Conservation (phyloP, 1,140 invertebrate species). For the Hyles euphorbiae region DNA sequence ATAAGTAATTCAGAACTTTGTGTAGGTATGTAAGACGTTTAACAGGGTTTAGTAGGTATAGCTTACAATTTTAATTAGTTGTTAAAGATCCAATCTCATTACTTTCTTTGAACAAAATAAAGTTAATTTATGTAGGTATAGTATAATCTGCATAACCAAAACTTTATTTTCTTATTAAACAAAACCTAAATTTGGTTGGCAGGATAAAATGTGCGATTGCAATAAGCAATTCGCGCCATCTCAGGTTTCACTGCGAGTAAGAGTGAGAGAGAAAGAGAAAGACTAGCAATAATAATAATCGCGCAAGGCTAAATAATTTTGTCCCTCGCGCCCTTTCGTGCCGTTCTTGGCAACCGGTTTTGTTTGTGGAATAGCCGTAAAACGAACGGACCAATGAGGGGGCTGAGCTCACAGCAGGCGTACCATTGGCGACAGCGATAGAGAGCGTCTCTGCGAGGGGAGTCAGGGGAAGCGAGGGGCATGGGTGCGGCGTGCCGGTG, state of each 20-base stretch:
- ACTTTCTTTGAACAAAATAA: too few species aligned
- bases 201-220: too few species aligned
- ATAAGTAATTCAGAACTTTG: too few species aligned
- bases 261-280: conserved; percentile 39
- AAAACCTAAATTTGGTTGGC: too few species aligned
- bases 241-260: background rate
- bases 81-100: too few species aligned
- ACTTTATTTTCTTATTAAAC: too few species aligned
- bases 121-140: too few species aligned
- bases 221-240: too few species aligned
- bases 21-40: too few species aligned
- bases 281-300: conserved; percentile 60
- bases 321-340: conserved; percentile 69
- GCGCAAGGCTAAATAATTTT: conserved; percentile 58
- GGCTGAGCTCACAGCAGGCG: conserved; percentile 40
- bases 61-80: too few species aligned
- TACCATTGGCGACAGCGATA: conserved; percentile 61
- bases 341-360: conserved; percentile 69
- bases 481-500: conserved; percentile 48
- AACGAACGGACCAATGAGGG: conserved; percentile 52
- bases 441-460: conserved; percentile 38
- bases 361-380: conserved; percentile 70
- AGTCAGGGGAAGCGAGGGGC: conserved; percentile 42
- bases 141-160: too few species aligned
- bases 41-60: too few species aligned